Evolutionary conservation across 2,888 invertebrate genomes (phyloP).

Genomic region (Daptonema setosum): DNA sequence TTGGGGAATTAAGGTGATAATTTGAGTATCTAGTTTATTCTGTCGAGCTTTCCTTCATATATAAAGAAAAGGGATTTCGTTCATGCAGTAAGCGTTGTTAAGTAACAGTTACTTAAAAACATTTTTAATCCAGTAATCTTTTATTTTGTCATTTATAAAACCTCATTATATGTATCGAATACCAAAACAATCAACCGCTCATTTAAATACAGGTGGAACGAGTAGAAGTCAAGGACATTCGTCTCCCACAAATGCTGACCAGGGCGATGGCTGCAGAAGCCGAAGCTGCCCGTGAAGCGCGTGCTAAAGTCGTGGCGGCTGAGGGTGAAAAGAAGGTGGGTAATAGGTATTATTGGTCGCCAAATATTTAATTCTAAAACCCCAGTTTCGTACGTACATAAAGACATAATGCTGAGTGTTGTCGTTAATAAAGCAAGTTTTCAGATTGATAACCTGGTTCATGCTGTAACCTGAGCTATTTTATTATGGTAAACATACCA

Average conservation of each 20-base stretch:
- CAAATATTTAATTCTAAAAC: too few relatives aligned
- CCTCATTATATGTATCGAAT: too few relatives aligned
- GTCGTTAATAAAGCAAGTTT: too few relatives aligned
- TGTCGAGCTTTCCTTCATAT: not conserved
- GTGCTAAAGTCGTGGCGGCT: constrained; percentile 44
- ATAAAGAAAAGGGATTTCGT: too few relatives aligned
- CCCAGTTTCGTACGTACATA: too few relatives aligned
- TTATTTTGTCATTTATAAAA: not conserved
- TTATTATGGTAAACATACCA: too few relatives aligned
- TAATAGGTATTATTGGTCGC: not conserved
- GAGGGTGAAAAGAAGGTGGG: constrained; percentile 33
- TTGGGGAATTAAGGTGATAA: constrained; percentile 25
- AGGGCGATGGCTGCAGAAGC: constrained; percentile 63
- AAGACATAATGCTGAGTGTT: too few relatives aligned
- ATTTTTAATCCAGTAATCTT: not conserved
- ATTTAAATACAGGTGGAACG: constrained; percentile 19
- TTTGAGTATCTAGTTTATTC: not conserved
- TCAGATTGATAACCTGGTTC: too few relatives aligned
- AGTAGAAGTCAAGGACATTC: constrained; percentile 40
- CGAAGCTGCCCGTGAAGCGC: constrained; percentile 54
- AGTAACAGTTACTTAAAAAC: too few relatives aligned
- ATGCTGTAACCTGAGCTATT: not conserved
- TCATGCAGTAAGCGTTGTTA: too few relatives aligned
- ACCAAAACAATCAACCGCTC: not conserved
- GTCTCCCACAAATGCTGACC: constrained; percentile 51